These are phyloP conservation scores for Musca domestica DNA, from an alignment of 1,140 invertebrate genomes.

Conservation along the genomic window DNA sequence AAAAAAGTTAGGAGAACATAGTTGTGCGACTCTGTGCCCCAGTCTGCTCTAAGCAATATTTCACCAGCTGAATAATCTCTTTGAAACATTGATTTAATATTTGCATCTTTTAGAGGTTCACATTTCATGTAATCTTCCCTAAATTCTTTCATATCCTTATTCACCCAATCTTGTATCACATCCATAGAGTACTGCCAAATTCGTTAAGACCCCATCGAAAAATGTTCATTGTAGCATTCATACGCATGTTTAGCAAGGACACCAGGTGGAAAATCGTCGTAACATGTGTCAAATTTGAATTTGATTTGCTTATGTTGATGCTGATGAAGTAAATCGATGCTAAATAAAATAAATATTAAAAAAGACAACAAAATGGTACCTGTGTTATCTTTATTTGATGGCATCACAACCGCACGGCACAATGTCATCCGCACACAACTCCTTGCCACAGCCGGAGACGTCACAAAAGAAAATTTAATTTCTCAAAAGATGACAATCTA, in stretches of 20 bases:
- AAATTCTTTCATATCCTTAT: no score
- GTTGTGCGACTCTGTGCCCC: no score
- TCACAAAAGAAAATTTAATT: not conserved
- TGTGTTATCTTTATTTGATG: conserved; percentile 13
- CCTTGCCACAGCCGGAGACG: not conserved
- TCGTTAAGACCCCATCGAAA: not conserved
- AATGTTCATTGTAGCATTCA: not conserved
- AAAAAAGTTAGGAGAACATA: no score
- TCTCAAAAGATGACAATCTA: conserved; percentile 10
- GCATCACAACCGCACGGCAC: conserved; percentile 1
- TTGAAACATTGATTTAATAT: no score
- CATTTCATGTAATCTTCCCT: no score
- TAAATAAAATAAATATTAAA: conserved; percentile 16
- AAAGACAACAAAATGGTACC: not conserved
- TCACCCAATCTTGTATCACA: not conserved
- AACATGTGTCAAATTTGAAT: conserved; percentile 20
- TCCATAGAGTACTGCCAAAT: not conserved
- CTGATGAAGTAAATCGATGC: conserved; percentile 4
- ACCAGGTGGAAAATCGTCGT: conserved; percentile 4
- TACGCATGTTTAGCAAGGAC: not conserved
- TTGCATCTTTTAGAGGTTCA: no score
- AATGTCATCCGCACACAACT: not conserved
- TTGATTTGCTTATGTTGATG: conserved; percentile 6
- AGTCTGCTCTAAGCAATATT: no score
- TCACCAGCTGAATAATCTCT: no score